Conservation (phyloP, 1,140 invertebrate genomes). For the Apocrypta bakeri region DNA sequence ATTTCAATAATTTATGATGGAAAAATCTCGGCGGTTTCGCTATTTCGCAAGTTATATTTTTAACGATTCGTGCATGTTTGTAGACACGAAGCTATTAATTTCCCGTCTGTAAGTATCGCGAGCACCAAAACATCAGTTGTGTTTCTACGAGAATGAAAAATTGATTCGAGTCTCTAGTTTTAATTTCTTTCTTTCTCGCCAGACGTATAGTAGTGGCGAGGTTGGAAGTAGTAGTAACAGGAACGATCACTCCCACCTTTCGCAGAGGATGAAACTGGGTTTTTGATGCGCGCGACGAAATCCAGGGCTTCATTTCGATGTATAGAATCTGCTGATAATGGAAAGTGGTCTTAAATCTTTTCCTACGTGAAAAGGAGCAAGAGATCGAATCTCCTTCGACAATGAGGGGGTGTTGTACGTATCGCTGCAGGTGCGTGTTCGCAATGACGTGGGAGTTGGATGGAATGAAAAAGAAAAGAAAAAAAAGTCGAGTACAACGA, state of each 20-base stretch:
- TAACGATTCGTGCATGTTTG: background rate
- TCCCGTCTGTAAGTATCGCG: background rate
- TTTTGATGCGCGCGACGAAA: constrained; percentile 5
- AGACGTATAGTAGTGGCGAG: background rate
- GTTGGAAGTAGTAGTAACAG: too few relatives aligned
- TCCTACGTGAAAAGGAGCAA: background rate
- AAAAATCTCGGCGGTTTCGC: background rate
- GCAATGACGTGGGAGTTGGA: background rate
- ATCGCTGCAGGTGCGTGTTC: background rate
- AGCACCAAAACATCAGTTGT: background rate
- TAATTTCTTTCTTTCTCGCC: background rate
- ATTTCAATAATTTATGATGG: background rate
- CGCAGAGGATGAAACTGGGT: constrained; percentile 9
- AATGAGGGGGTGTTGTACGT: too few relatives aligned
- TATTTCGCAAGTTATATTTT: background rate
- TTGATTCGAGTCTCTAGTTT: constrained; percentile 16
- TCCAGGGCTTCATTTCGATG: background rate
- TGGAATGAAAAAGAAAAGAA: background rate
- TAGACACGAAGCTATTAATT: background rate
- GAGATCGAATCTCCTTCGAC: constrained; percentile 34
- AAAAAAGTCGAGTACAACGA: too few relatives aligned
- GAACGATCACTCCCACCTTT: background rate
- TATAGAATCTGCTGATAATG: constrained; percentile 41
- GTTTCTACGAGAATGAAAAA: constrained; percentile 2
- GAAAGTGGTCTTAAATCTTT: constrained; percentile 50